Evolutionary conservation across 2,797 vertebrate genomes (phyloP).

Genomic region (Rhynchonycteris naso): DNA sequence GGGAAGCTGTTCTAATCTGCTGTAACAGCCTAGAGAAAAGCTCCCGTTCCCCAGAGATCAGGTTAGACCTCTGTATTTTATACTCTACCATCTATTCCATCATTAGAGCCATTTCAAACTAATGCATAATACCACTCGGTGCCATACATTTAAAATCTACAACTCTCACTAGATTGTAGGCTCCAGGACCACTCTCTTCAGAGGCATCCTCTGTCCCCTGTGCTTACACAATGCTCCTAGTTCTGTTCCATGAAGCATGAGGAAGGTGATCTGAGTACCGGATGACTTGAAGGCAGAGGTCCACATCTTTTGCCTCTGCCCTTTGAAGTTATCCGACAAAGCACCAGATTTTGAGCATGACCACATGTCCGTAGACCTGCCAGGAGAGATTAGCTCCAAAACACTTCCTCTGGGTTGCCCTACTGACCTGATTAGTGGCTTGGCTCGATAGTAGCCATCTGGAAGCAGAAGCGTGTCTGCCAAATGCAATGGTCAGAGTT

Average conservation of each 20-base stretch:
- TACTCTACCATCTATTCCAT: background rate
- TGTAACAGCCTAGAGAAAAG: background rate
- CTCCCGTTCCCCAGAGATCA: background rate
- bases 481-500: slow-evolving; percentile 72
- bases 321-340: slow-evolving; percentile 1
- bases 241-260: background rate
- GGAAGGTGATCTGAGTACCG: background rate
- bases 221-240: background rate
- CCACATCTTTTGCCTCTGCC: background rate
- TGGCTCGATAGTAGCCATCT: slow-evolving; percentile 71
- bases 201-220: background rate
- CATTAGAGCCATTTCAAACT: background rate
- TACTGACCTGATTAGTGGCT: slow-evolving; percentile 71
- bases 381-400: slow-evolving; percentile 61
- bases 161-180: background rate
- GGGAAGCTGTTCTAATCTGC: background rate
- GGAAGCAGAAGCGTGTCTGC: slow-evolving; percentile 65
- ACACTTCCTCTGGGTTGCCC: slow-evolving; percentile 61
- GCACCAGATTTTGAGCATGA: slow-evolving; percentile 34
- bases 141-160: background rate
- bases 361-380: slow-evolving; percentile 49
- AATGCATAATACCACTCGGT: background rate
- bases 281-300: background rate
- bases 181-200: background rate
- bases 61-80: background rate